Conservation (phyloP, 2,888 invertebrate genomes). For the Andrena camellia region DNA sequence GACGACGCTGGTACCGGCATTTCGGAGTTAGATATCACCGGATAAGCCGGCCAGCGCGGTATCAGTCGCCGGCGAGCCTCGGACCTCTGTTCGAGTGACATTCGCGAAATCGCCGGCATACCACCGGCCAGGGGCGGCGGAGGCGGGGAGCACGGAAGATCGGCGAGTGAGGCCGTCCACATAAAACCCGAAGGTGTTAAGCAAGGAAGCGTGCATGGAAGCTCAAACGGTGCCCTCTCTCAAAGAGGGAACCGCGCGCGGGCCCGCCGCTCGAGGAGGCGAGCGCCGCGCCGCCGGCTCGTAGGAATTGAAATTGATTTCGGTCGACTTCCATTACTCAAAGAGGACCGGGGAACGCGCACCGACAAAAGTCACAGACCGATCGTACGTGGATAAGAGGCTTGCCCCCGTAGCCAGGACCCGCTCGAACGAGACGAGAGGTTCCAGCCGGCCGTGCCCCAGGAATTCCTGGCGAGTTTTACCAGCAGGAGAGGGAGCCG, state of each 20-base stretch:
- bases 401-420: slow-evolving; percentile 59
- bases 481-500: slow-evolving; percentile 73
- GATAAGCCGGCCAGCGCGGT: slow-evolving; percentile 28
- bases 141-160: slow-evolving; percentile 11
- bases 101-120: slow-evolving; percentile 58
- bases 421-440: slow-evolving; percentile 64
- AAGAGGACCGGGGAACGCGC: slow-evolving; percentile 76
- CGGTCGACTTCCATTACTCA: slow-evolving; percentile 82
- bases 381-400: slow-evolving; percentile 79
- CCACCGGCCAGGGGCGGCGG: not conserved
- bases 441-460: slow-evolving; percentile 70
- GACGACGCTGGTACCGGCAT: not conserved
- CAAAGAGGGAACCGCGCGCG: slow-evolving; percentile 67
- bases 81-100: slow-evolving; percentile 18
- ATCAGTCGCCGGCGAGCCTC: slow-evolving; percentile 33
- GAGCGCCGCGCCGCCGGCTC: slow-evolving; percentile 62
- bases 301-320: slow-evolving; percentile 81
- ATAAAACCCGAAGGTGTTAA: slow-evolving; percentile 69
- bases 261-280: slow-evolving; percentile 18
- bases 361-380: slow-evolving; percentile 80
- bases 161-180: slow-evolving; percentile 46
- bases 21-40: slow-evolving; percentile 17
- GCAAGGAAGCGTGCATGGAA: slow-evolving; percentile 58
- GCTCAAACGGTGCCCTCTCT: slow-evolving; percentile 47
- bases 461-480: slow-evolving; percentile 80